phyloP scores from a whole-genome alignment of 2,888 invertebrate species.

The Parnassius smintheus region DNA sequence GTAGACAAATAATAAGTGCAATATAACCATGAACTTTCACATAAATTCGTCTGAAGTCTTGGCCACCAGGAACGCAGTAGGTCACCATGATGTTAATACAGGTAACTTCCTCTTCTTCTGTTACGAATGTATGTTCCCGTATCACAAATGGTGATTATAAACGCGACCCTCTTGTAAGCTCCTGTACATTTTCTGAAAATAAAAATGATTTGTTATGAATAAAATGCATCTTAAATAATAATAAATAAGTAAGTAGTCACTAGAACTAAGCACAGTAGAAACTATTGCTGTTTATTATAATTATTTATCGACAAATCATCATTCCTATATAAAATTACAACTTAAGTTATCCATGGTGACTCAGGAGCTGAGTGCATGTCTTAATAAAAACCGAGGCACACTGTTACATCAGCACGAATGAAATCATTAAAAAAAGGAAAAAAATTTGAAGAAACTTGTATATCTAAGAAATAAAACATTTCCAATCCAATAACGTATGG shows the following conservation, averaged over 20 bases:
- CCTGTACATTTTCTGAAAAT: slow-evolving; percentile 13
- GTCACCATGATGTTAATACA: slow-evolving; percentile 40
- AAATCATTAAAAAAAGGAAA: too few relatives aligned
- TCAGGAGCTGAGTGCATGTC: too few relatives aligned
- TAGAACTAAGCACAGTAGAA: too few relatives aligned
- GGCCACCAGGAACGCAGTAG: slow-evolving; percentile 79
- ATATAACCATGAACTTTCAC: slow-evolving; percentile 90
- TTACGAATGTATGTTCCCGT: background rate
- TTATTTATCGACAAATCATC: too few relatives aligned
- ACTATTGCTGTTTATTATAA: too few relatives aligned
- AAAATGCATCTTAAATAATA: background rate
- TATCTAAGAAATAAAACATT: too few relatives aligned
- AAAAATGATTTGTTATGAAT: background rate
- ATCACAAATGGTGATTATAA: background rate
- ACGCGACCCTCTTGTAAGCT: background rate
- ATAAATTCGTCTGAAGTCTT: slow-evolving; percentile 83
- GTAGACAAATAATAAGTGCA: slow-evolving; percentile 91
- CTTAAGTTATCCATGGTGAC: too few relatives aligned
- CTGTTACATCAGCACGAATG: too few relatives aligned
- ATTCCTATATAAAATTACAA: too few relatives aligned
- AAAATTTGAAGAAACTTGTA: too few relatives aligned
- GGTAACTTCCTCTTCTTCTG: slow-evolving; percentile 7
- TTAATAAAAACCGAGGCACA: too few relatives aligned
- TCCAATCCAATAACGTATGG: too few relatives aligned
- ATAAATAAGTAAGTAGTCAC: background rate